Base-by-base conservation (phyloP, 2,888 invertebrate species). In the Chalcosyrphus nemorum region DNA sequence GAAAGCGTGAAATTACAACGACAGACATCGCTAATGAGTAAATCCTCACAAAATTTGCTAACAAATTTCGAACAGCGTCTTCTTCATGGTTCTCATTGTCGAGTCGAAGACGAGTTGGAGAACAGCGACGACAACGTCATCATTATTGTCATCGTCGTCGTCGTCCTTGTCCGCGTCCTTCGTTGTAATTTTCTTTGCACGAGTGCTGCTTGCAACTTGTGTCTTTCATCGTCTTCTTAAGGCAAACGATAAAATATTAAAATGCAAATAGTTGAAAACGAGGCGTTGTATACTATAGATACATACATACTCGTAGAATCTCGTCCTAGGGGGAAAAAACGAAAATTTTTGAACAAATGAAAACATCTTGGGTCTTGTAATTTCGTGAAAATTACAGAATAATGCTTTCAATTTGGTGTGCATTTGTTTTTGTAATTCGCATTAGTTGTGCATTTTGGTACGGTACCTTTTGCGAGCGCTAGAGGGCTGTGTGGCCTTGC, bases 21-120 rank as follows among this genome's bases (percentile, higher is more conserved):
- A 70, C 78, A 80, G 80, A 70, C 84, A 84, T 63, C 70, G 84
- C 84, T 84, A 84, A 84, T 84, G 84, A 80, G 80, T 80, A 80
- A 84, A 84, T 84, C 84, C 59, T 84, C 59, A 59, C 56, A 43
- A 70, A 78, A 78, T 70, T 74, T 70, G 9, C 57, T 17, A 77
- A 74, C 74, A 78, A 78, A 78, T 84, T 84, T 63, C n/a, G 61
- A 70, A 63, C n/a, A n/a, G n/a, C 84, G 47, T 70, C 63, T 35
- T 66, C 38, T 35, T 66, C 38, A n/a, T n/a, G n/a, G 38, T 17
- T 1, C 35, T 4, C 13, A 27, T 27, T 11, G 24, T 38, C 38
- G 11, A 52, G n/a, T n/a, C n/a, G n/a, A n/a, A n/a, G n/a, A n/a
- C n/a, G n/a, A n/a, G n/a, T n/a, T n/a, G n/a, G n/a, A n/a, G 61